Percentiles rank a stretch among this genome's conserved stretches.
Evolutionary conservation across 2,797 vertebrate species (phyloP).

Genomic region (Bradypodion pumilum): DNA sequence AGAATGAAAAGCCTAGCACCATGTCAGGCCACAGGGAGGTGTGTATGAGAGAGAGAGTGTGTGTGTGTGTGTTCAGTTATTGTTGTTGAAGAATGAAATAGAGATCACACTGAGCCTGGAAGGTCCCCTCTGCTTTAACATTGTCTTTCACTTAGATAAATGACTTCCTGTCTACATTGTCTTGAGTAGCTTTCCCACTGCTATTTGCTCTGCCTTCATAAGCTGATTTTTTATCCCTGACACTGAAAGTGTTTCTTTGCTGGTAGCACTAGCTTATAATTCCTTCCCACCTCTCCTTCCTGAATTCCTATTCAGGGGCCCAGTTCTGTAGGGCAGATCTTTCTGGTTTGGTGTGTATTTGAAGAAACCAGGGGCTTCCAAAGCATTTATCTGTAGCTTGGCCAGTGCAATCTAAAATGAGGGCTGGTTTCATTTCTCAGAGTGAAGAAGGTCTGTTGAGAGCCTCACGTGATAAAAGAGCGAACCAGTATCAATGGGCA

Average conservation of each 20-base stretch:
- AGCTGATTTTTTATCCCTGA: background rate
- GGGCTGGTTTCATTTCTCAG: background rate
- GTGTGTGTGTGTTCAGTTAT: background rate
- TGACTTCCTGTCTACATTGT: constrained; percentile 3
- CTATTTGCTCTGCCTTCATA: background rate
- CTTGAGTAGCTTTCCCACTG: background rate
- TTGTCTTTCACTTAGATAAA: constrained; percentile 21
- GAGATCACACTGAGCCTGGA: constrained; percentile 14
- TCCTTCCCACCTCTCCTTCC: background rate
- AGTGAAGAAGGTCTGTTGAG: background rate
- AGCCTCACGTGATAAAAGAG: background rate
- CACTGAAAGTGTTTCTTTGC: background rate
- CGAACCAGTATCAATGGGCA: background rate
- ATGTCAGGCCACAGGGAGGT: constrained; percentile 6
- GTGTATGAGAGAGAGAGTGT: too few species aligned
- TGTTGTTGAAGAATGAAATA: constrained; percentile 20
- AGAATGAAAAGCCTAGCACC: background rate
- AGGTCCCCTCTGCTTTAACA: constrained; percentile 1
- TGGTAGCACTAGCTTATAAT: constrained; percentile 16
- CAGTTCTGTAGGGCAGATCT: background rate
- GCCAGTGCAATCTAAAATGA: background rate
- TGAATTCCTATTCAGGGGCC: background rate
- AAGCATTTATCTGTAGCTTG: background rate
- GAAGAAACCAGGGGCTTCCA: background rate
- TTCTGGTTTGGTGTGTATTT: background rate